Evolutionary conservation across 2,888 invertebrate genomes (phyloP).

Genomic region (Steinernema hermaphroditum): DNA sequence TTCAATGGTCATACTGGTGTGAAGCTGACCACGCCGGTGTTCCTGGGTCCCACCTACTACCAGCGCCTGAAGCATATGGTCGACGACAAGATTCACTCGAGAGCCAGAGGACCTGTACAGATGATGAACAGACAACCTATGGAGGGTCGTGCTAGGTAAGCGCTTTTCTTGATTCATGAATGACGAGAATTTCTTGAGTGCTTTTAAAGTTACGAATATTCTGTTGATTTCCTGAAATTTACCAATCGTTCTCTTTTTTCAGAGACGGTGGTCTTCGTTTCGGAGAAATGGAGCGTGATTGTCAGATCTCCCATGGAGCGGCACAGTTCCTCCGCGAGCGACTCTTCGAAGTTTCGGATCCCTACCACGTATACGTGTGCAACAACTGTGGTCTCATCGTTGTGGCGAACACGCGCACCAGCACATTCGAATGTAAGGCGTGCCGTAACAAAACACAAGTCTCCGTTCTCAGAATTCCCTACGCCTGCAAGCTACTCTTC

Average conservation of each 20-base stretch:
- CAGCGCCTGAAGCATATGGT: conserved; percentile 99
- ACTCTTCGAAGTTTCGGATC: conserved; percentile 92
- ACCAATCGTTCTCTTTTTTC: too few species aligned
- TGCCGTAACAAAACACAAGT: conserved; percentile 98
- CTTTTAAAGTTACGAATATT: too few species aligned
- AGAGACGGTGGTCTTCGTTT: conserved; percentile 97
- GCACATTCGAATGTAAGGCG: conserved; percentile 95
- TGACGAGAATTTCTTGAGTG: too few species aligned
- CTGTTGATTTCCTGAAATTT: too few species aligned
- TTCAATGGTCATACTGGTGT: conserved; percentile 98
- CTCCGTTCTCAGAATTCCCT: conserved; percentile 91
- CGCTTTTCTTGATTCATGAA: neutral
- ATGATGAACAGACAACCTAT: conserved; percentile 97
- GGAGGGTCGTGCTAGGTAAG: conserved; percentile 90
- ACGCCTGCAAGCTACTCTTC: conserved; percentile 96
- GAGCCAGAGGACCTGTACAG: conserved; percentile 84
- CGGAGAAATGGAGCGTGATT: conserved; percentile 99
- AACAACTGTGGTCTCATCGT: conserved; percentile 93
- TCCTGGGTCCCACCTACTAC: conserved; percentile 75
- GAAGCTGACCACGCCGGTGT: conserved; percentile 95
- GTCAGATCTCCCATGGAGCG: conserved; percentile 98
- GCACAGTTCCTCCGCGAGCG: conserved; percentile 93
- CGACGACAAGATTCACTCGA: conserved; percentile 97
- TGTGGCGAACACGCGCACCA: conserved; percentile 94
- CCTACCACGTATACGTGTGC: conserved; percentile 95